Conservation (phyloP, 2,797 vertebrate genomes). For the Chromis chromis region DNA sequence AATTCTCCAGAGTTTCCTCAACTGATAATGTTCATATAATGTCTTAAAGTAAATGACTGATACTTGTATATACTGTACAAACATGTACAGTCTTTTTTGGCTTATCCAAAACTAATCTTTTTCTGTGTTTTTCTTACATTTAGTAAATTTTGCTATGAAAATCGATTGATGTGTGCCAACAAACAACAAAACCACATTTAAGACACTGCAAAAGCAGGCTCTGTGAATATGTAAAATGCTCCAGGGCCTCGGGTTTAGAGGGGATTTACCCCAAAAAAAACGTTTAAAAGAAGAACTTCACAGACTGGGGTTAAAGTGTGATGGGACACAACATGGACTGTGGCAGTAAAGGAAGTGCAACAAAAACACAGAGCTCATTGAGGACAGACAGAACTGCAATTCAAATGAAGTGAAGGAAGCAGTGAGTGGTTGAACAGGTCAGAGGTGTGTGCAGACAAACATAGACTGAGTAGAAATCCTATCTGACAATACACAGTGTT, state of each 20-base stretch:
- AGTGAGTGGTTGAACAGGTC: not conserved
- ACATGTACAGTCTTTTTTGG: too few species aligned
- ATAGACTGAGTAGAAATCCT: not conserved
- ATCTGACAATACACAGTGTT: not conserved
- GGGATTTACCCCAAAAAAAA: not conserved
- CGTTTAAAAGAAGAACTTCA: not conserved
- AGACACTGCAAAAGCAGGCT: not conserved
- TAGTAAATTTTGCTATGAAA: not conserved
- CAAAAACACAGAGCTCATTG: slow-evolving; percentile 26
- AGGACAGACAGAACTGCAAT: slow-evolving; percentile 3
- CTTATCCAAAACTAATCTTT: not conserved
- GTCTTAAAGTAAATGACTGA: not conserved
- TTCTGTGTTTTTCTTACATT: not conserved
- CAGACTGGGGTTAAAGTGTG: not conserved
- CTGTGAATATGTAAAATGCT: not conserved
- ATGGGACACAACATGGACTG: not conserved
- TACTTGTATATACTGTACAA: not conserved
- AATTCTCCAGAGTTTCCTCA: too few species aligned
- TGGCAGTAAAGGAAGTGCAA: slow-evolving; percentile 7
- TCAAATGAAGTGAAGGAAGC: not conserved
- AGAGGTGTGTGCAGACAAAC: not conserved
- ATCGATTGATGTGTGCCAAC: not conserved
- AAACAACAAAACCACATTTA: not conserved
- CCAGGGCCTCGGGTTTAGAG: not conserved
- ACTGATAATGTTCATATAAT: not conserved